Evolutionary conservation across 92 coral and sea anemone genomes (phyloP).

Genomic region (Parazoanthus swiftii): DNA sequence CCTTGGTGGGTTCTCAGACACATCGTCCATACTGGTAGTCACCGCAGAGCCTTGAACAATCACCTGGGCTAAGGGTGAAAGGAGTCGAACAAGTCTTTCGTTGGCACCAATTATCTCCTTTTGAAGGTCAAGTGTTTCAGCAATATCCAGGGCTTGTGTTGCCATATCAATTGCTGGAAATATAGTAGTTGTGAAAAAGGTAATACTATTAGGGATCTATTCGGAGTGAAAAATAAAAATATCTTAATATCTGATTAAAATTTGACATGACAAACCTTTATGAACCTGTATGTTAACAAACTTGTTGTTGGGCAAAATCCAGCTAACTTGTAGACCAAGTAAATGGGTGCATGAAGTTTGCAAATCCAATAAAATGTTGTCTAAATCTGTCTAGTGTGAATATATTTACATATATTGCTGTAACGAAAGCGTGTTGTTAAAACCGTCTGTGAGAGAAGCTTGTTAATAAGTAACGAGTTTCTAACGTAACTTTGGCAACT

Average conservation of each 20-base stretch:
- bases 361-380: neutral
- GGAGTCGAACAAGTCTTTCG: neutral
- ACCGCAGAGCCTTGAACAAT: neutral
- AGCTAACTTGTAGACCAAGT: neutral
- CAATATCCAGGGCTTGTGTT: neutral
- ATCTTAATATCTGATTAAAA: neutral
- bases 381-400: too few relatives aligned
- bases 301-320: too few relatives aligned
- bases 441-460: too few relatives aligned
- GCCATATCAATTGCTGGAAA: conserved; percentile 9
- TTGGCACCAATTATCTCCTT: neutral
- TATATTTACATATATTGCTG: neutral
- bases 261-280: too few relatives aligned
- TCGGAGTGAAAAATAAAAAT: neutral
- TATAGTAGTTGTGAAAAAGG: neutral
- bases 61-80: neutral
- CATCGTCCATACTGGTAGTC: neutral
- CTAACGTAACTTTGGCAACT: too few relatives aligned
- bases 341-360: neutral
- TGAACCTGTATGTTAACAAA: too few relatives aligned
- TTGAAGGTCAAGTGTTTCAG: neutral
- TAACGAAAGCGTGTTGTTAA: neutral
- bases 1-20: conserved; percentile 16
- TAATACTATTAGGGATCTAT: too few relatives aligned
- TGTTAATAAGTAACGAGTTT: too few relatives aligned